These are phyloP conservation scores for Clarias laeviceps DNA, from an alignment of 2,797 vertebrate species.

Conservation along the genomic window DNA sequence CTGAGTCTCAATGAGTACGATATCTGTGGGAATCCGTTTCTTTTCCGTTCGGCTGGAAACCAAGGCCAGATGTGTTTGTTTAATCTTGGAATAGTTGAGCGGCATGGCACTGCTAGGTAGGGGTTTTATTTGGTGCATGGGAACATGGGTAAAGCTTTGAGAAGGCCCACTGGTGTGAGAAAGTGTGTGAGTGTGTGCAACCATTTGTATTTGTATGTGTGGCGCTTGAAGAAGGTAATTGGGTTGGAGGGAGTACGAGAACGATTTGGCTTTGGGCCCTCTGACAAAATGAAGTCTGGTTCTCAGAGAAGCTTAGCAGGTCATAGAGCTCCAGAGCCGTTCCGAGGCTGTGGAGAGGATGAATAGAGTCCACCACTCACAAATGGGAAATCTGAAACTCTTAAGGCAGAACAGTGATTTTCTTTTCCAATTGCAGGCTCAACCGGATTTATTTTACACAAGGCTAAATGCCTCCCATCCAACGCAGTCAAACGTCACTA, in stretches of 20 bases:
- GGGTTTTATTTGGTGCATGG: conserved; percentile 26
- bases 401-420: conserved; percentile 20
- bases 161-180: conserved; percentile 19
- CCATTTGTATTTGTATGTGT: conserved; percentile 43
- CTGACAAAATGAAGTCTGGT: conserved; percentile 55
- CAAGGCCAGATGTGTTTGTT: conserved; percentile 59
- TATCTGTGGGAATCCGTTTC: conserved; percentile 49
- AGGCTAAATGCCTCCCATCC: not conserved
- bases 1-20: conserved; percentile 42
- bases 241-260: conserved; percentile 52
- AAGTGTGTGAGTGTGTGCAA: conserved; percentile 31
- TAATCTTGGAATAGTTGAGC: conserved; percentile 56
- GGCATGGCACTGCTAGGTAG: conserved; percentile 45
- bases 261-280: conserved; percentile 63
- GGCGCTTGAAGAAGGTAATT: conserved; percentile 45
- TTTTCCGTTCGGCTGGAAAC: conserved; percentile 41
- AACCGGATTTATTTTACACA: conserved; percentile 15
- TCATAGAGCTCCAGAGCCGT: conserved; percentile 57
- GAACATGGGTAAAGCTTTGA: conserved; percentile 41
- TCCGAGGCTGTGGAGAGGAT: conserved; percentile 32
- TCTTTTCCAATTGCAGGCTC: not conserved
- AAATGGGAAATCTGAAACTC: conserved; percentile 39
- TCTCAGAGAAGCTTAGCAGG: conserved; percentile 59
- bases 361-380: conserved; percentile 32
- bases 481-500: not conserved